A percentile compares a stretch with the other conserved stretches of the same genome.
Evolutionary conservation across 2,888 invertebrate species (phyloP).

Genomic region (Fragum fragum): DNA sequence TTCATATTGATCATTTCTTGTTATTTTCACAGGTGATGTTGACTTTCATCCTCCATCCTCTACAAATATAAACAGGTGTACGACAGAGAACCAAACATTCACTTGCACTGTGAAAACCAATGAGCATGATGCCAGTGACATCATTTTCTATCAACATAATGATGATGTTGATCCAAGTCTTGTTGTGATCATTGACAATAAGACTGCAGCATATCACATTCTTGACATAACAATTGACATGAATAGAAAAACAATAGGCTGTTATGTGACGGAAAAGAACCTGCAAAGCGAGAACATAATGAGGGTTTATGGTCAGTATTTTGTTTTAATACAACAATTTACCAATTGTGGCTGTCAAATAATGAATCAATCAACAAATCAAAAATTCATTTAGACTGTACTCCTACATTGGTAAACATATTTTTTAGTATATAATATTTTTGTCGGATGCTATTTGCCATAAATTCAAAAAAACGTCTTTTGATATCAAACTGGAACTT

Average conservation of each 20-base stretch:
- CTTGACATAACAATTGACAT: neutral
- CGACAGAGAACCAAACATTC: conserved; percentile 1
- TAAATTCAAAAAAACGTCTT: too few relatives aligned
- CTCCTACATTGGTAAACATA: too few relatives aligned
- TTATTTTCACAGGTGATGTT: neutral
- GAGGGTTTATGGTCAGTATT: neutral
- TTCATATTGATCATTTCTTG: too few relatives aligned
- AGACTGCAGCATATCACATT: conserved; percentile 4
- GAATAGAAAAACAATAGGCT: neutral
- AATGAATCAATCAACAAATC: too few relatives aligned
- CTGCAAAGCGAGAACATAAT: neutral
- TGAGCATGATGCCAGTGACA: neutral
- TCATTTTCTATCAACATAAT: neutral
- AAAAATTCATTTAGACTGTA: neutral
- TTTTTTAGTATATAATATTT: too few relatives aligned
- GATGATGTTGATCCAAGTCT: neutral
- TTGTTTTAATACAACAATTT: too few relatives aligned
- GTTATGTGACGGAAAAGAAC: neutral
- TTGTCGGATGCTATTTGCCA: too few relatives aligned
- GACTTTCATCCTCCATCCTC: neutral
- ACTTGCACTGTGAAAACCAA: neutral
- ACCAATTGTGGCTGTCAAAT: too few relatives aligned
- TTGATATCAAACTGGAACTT: too few relatives aligned
- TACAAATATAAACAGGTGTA: neutral
- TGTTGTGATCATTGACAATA: neutral